These are phyloP conservation scores for Tolypeutes matacus DNA, from an alignment of 2,797 vertebrate species.

Conservation along the genomic window DNA sequence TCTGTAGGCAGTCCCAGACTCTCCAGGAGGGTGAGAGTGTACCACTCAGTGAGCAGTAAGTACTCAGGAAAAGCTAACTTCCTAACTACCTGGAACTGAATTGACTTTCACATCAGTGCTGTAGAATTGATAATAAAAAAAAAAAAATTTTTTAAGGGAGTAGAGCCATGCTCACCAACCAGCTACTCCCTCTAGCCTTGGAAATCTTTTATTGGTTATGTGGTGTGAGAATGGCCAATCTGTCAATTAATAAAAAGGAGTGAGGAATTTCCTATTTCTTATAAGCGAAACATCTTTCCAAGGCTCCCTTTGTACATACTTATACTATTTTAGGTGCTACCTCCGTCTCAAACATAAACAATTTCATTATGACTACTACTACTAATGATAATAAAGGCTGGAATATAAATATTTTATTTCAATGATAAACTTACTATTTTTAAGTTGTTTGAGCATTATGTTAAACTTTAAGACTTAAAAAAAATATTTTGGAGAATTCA, in stretches of 20 bases:
- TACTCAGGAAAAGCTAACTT: neutral
- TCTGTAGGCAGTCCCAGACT: neutral
- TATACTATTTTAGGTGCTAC: neutral
- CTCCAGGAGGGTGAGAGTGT: neutral
- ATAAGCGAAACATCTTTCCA: neutral
- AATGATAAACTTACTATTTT: neutral
- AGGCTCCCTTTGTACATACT: neutral
- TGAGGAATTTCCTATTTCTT: neutral
- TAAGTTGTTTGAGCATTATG: neutral
- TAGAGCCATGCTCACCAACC: neutral
- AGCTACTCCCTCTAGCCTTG: neutral
- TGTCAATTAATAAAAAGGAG: neutral
- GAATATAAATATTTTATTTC: neutral
- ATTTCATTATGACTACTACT: neutral
- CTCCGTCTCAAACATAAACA: neutral
- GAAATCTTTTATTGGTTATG: neutral
- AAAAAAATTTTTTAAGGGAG: neutral
- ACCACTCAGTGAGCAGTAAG: neutral
- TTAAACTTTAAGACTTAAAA: neutral
- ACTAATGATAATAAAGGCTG: neutral
- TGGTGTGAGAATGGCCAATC: too few relatives aligned
- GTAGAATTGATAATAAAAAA: neutral
- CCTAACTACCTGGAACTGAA: neutral
- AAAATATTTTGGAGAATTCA: conserved; percentile 1
- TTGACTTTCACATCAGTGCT: neutral